Conservation (phyloP, 2,113 vertebrate genomes). For the Siphamia tubifer region DNA sequence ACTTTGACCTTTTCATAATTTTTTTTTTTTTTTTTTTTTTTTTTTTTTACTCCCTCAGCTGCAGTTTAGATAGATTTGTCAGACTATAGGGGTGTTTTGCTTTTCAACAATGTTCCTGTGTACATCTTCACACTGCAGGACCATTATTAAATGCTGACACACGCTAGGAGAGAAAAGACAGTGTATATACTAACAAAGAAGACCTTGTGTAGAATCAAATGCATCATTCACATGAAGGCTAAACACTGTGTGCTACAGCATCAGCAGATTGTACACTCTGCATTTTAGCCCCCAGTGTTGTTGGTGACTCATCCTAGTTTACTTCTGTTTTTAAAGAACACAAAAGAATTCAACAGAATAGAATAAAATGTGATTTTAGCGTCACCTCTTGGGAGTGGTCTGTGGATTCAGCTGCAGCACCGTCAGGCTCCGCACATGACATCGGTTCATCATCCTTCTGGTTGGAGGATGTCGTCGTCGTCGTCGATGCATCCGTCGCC, state of each 20-base stretch:
- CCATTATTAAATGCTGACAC: conserved; percentile 13
- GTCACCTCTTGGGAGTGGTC: conserved; percentile 60
- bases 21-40: conserved; percentile 12
- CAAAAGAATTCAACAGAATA: not conserved
- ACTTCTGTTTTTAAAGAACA: not conserved
- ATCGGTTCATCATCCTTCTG: conserved; percentile 22
- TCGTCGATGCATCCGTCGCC: not conserved
- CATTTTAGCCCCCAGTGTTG: not conserved
- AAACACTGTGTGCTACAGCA: not conserved
- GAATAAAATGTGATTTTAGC: not conserved
- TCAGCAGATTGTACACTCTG: not conserved
- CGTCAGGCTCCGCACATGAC: conserved; percentile 23
- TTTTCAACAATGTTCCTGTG: not conserved
- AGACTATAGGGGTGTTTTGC: not conserved
- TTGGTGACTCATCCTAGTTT: not conserved
- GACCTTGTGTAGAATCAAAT: conserved; percentile 32
- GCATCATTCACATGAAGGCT: not conserved
- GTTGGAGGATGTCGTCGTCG: not conserved
- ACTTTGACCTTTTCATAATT: conserved; percentile 26
- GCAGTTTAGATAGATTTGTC: not conserved
- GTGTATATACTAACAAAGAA: conserved; percentile 15
- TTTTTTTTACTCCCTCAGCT: too few relatives aligned
- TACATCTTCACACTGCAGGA: not conserved
- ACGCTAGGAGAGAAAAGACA: not conserved
- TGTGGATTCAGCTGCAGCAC: conserved; percentile 1